These are phyloP conservation scores for Erpetoichthys calabaricus DNA, from an alignment of 2,797 vertebrate species.

Conservation along the genomic window DNA sequence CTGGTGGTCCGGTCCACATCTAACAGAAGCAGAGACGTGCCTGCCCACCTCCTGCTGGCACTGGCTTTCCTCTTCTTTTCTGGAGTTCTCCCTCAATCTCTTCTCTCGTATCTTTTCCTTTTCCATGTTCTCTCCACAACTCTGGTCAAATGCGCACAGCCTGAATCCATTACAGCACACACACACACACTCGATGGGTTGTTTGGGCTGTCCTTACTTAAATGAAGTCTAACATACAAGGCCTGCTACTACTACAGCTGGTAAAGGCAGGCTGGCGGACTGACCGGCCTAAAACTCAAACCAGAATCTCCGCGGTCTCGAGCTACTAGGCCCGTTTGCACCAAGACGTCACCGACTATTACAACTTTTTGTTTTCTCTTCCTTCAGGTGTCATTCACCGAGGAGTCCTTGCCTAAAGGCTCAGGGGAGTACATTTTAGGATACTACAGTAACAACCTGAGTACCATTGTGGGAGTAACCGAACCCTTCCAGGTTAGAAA, in stretches of 20 bases:
- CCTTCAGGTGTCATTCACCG: constrained; percentile 69
- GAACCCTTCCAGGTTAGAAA: constrained; percentile 86
- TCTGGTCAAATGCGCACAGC: neutral
- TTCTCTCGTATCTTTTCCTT: constrained; percentile 5
- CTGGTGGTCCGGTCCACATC: too few relatives aligned
- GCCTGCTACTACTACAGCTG: too few relatives aligned
- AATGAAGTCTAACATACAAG: too few relatives aligned
- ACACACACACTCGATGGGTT: too few relatives aligned
- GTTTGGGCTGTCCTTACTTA: too few relatives aligned
- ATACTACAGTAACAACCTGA: constrained; percentile 87
- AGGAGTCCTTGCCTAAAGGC: constrained; percentile 81
- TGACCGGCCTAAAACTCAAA: too few relatives aligned
- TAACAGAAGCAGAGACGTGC: too few relatives aligned
- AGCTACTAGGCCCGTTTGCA: too few relatives aligned
- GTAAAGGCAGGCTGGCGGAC: too few relatives aligned
- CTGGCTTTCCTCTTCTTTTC: constrained; percentile 1
- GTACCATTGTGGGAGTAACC: constrained; percentile 77
- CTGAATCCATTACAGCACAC: too few relatives aligned
- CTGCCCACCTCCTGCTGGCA: neutral
- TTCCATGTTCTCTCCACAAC: neutral
- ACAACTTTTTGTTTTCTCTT: constrained; percentile 7
- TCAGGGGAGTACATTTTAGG: constrained; percentile 86
- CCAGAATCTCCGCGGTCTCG: too few relatives aligned
- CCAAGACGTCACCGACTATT: fast-evolving
- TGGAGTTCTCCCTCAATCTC: neutral